Conservation (phyloP, 1,140 invertebrate genomes). For the Euglossa dilemma region DNA sequence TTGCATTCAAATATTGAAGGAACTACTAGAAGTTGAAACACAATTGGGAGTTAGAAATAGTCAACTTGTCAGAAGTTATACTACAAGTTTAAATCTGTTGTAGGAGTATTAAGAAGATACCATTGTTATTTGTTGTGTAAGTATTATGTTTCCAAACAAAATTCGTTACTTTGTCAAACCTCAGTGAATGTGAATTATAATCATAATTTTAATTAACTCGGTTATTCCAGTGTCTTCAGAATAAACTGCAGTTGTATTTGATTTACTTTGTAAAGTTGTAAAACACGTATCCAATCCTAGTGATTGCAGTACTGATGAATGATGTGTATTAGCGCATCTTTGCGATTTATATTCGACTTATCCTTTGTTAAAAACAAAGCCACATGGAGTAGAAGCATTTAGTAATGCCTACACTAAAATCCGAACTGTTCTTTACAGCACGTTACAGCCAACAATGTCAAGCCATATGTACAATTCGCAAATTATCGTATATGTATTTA, state of each 20-base stretch:
- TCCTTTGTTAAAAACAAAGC: conserved; percentile 91
- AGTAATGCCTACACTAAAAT: conserved; percentile 94
- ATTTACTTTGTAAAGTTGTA: conserved; percentile 94
- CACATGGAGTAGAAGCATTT: conserved; percentile 92
- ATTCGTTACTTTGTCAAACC: not conserved
- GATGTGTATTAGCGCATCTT: conserved; percentile 96
- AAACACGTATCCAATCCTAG: conserved; percentile 95
- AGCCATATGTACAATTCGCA: conserved; percentile 91
- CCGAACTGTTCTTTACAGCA: conserved; percentile 86
- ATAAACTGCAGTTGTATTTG: conserved; percentile 94
- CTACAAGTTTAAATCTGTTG: conserved; percentile 93
- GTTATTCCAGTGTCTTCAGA: conserved; percentile 89
- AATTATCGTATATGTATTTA: conserved; percentile 93
- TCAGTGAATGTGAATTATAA: not conserved
- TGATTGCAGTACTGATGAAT: conserved; percentile 96
- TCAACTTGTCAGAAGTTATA: conserved; percentile 90
- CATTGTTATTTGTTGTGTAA: conserved; percentile 94
- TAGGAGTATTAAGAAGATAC: conserved; percentile 95
- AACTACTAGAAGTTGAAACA: conserved; percentile 95
- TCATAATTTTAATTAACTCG: conserved; percentile 1
- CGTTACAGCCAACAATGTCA: conserved; percentile 86
- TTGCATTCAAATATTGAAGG: conserved; percentile 95
- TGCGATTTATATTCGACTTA: conserved; percentile 96
- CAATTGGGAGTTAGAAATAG: conserved; percentile 92
- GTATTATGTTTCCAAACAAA: conserved; percentile 68